A percentile compares a stretch with the other conserved stretches of the same genome.
Evolutionary conservation across 2,888 invertebrate genomes (phyloP).

Genomic region (Argyra leucocephala): DNA sequence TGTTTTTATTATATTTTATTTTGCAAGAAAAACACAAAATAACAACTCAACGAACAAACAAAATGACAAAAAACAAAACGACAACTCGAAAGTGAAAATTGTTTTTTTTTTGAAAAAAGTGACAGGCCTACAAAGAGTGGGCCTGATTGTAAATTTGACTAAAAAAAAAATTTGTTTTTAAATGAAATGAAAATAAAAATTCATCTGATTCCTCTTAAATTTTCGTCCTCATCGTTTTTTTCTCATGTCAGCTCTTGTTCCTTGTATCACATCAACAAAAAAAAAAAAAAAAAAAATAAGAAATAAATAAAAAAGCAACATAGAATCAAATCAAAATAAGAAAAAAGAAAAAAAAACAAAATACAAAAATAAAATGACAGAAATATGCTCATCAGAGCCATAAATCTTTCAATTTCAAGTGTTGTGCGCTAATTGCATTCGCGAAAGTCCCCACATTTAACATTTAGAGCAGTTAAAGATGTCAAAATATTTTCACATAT

Average conservation of each 20-base stretch:
- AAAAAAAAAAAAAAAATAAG: neutral
- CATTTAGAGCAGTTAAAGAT: neutral
- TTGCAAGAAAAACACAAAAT: neutral
- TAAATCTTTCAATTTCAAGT: constrained; percentile 9
- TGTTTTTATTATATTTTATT: neutral
- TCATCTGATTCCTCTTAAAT: neutral
- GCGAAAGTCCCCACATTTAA: constrained; percentile 9
- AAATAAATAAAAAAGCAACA: neutral
- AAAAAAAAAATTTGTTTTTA: neutral
- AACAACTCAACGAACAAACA: neutral
- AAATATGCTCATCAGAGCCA: constrained; percentile 2
- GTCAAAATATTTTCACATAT: constrained; percentile 11
- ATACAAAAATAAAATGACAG: neutral
- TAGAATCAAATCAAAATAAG: no score
- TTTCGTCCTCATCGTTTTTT: neutral
- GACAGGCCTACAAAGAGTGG: constrained; percentile 4
- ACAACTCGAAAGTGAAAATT: neutral
- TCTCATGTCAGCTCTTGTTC: neutral
- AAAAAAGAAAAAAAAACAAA: neutral
- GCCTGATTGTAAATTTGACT: constrained; percentile 1
- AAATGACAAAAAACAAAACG: neutral
- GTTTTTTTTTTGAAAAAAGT: neutral
- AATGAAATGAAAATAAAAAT: neutral
- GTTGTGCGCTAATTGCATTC: constrained; percentile 9
- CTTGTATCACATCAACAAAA: neutral